These are phyloP conservation scores for Blastobasis adustella DNA, from an alignment of 2,888 invertebrate species.

Conservation along the genomic window DNA sequence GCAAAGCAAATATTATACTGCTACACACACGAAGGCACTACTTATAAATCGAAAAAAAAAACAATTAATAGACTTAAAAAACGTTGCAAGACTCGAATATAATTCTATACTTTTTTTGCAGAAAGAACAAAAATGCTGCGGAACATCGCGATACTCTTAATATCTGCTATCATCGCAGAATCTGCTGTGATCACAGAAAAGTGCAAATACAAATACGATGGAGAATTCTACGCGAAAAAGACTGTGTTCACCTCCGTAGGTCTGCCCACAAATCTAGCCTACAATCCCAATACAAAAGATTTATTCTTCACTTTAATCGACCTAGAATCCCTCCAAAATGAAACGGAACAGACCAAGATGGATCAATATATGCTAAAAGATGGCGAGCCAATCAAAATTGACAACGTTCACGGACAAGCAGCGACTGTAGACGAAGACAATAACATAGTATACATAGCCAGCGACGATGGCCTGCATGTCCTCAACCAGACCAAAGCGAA, in stretches of 20 bases:
- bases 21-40: no score
- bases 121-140: not conserved
- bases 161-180: slow-evolving; percentile 26
- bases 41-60: no score
- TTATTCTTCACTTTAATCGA: slow-evolving; percentile 59
- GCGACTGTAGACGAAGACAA: slow-evolving; percentile 48
- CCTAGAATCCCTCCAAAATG: slow-evolving; percentile 52
- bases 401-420: slow-evolving; percentile 54
- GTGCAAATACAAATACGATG: slow-evolving; percentile 43
- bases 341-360: slow-evolving; percentile 60
- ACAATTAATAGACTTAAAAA: no score
- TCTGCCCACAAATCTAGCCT: slow-evolving; percentile 55
- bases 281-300: slow-evolving; percentile 43
- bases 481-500: slow-evolving; percentile 45
- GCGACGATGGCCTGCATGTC: slow-evolving; percentile 47
- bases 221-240: slow-evolving; percentile 33
- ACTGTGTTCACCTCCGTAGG: slow-evolving; percentile 54
- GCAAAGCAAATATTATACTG: no score
- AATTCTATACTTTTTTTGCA: no score
- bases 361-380: slow-evolving; percentile 54
- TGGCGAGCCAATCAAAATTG: slow-evolving; percentile 46
- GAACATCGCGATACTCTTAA: not conserved
- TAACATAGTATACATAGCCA: slow-evolving; percentile 52
- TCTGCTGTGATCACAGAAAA: slow-evolving; percentile 23
- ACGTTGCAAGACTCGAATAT: no score